Evolutionary conservation across 1,140 invertebrate species (phyloP), one percentile per base, ranked within the genome.

Genomic region (Lasioglossum albipes): DNA sequence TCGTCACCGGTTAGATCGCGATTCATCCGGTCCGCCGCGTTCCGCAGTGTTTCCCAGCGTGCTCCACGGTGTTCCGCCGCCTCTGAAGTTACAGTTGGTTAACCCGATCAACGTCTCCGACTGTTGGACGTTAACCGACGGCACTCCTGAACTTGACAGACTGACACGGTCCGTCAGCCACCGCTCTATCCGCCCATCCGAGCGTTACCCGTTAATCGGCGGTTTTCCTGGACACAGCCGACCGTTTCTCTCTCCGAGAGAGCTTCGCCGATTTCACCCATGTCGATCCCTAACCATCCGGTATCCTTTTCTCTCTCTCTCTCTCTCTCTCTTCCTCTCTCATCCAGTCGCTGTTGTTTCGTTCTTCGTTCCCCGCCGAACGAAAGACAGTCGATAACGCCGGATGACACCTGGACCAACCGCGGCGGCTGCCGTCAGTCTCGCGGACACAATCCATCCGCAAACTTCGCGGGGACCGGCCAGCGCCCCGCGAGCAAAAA

Each of bases 151-250:
- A 76, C 49, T n/a, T 61, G 65, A 69, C 62, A 67, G 73, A 75
- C 31, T 36, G 72, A 65, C 42, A 65, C 61, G 72, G 42, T 75
- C 18, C 61, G 36, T 52, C 72, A 65, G 31, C 31, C 59, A 61
- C 59, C 62, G 49, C 27, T 45, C 22, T 45, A 27, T 18, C 45
- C 31, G 52, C 16, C 13, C 52, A 54, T 57, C 49, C 2, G 65
- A 68, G n/a, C 74, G 49, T 66, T 52, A 10, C 16, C 16, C 66
- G 54, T 69, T 59, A 76, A 76, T 36, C 74, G 74, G 52, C n/a
- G 74, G 22, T 68, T 20, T 57, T 59, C n/a, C 31, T 59, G 49
- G 20, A 57, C 36, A 36, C 49, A 57, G 49, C 54, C 62, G 65
- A 20, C 45, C 74, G 22, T 27, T 36, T 20, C 62, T 42, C 31